Conservation (phyloP, 2,113 vertebrate genomes). For the Scatophagus argus region DNA sequence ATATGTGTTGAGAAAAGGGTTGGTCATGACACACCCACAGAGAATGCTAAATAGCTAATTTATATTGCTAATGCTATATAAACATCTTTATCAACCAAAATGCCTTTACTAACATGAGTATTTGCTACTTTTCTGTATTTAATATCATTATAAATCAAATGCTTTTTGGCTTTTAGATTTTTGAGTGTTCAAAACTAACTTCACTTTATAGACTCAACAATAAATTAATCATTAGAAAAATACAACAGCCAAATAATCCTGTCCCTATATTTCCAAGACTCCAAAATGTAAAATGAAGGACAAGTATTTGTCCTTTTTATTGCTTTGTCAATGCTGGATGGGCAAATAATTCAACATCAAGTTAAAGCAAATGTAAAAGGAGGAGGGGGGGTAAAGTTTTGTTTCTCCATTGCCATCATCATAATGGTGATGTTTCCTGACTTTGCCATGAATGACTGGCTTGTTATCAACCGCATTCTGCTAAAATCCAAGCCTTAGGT, state of each 20-base stretch:
- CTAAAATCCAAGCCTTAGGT: background rate
- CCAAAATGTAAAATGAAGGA: background rate
- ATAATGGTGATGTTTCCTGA: background rate
- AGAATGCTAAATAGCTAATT: background rate
- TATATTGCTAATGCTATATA: no score
- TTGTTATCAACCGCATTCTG: background rate
- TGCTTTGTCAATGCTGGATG: background rate
- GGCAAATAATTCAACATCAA: background rate
- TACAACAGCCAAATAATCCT: no score
- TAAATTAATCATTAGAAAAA: no score
- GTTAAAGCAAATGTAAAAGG: background rate
- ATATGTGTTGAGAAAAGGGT: background rate
- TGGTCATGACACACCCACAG: background rate
- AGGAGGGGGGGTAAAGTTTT: background rate
- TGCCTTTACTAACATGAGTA: no score
- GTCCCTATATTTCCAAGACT: no score
- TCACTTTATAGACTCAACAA: background rate
- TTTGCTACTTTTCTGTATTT: background rate
- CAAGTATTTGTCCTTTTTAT: background rate
- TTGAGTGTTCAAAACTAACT: no score
- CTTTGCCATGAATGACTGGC: background rate
- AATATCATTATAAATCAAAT: background rate
- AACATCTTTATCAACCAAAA: no score
- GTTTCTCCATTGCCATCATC: background rate
- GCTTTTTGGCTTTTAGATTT: background rate